Evolutionary conservation across 1,140 invertebrate genomes (phyloP).

Genomic region (Philopotamus ludificatus): DNA sequence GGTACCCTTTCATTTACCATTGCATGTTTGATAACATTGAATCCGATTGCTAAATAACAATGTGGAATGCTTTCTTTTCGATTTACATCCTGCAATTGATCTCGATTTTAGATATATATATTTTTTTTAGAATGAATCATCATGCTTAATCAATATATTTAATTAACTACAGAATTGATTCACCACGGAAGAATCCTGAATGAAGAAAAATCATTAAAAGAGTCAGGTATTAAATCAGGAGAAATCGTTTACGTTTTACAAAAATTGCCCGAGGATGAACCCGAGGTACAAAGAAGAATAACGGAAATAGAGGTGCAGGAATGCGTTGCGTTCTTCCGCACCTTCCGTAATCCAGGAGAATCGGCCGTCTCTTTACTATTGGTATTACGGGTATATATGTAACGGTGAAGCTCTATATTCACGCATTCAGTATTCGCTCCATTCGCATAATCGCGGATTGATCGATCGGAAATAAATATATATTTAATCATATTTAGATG

Average conservation of each 20-base stretch:
- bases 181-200: constrained; percentile 35
- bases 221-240: constrained; percentile 27
- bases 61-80: too few relatives aligned
- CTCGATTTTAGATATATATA: not conserved
- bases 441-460: too few relatives aligned
- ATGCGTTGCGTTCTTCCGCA: constrained; percentile 21
- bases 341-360: constrained; percentile 12
- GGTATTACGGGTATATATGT: constrained; percentile 4
- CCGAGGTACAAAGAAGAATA: constrained; percentile 6
- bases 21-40: too few relatives aligned
- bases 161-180: constrained; percentile 29
- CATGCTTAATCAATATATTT: not conserved
- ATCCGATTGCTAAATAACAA: too few relatives aligned
- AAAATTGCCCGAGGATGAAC: constrained; percentile 8
- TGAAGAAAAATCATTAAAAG: constrained; percentile 32
- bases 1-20: too few relatives aligned
- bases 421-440: too few relatives aligned
- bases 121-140: not conserved
- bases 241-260: constrained; percentile 34
- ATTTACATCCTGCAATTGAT: too few relatives aligned
- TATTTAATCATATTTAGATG: too few relatives aligned
- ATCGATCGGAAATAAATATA: too few relatives aligned
- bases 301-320: constrained; percentile 22
- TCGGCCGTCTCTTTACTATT: not conserved
- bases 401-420: too few relatives aligned